These are phyloP conservation scores for Synergus umbraculus DNA, from an alignment of 2,888 invertebrate genomes.

Conservation along the genomic window DNA sequence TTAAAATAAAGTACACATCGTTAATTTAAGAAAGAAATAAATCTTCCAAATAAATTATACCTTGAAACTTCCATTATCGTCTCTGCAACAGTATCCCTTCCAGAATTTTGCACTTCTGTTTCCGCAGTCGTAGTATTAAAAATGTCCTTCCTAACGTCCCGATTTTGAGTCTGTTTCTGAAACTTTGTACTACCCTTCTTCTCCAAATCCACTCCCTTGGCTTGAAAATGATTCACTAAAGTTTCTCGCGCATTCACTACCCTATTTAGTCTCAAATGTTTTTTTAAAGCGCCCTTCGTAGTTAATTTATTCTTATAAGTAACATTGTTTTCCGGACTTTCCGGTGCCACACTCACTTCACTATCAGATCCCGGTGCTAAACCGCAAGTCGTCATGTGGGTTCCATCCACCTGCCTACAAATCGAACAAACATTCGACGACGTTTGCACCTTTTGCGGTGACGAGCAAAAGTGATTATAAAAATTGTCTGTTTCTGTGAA, in stretches of 20 bases:
- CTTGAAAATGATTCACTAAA: constrained; percentile 49
- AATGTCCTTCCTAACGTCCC: constrained; percentile 3
- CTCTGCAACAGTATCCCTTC: constrained; percentile 68
- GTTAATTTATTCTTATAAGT: constrained; percentile 27
- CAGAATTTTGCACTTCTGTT: constrained; percentile 44
- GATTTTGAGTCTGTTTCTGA: constrained; percentile 37
- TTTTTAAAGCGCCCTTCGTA: constrained; percentile 56
- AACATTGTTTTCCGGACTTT: constrained; percentile 33
- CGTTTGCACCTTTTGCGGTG: constrained; percentile 56
- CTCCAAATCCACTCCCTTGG: constrained; percentile 6
- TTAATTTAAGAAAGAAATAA: neutral
- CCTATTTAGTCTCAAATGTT: constrained; percentile 66
- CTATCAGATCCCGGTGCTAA: constrained; percentile 56
- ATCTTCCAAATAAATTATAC: constrained; percentile 53
- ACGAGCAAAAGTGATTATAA: constrained; percentile 84
- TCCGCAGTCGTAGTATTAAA: constrained; percentile 59
- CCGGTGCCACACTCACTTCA: constrained; percentile 46
- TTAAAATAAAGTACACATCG: neutral
- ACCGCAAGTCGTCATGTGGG: constrained; percentile 68
- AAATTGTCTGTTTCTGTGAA: constrained; percentile 88
- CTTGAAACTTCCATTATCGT: constrained; percentile 73
- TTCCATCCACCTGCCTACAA: constrained; percentile 66
- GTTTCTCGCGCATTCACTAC: constrained; percentile 59
- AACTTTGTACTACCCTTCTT: constrained; percentile 37
- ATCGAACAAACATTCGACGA: constrained; percentile 68